A percentile compares a stretch with the other conserved stretches of the same genome.
phyloP scores from a whole-genome alignment of 2,797 vertebrate genomes.

The Hydrocynus forskahlii region DNA sequence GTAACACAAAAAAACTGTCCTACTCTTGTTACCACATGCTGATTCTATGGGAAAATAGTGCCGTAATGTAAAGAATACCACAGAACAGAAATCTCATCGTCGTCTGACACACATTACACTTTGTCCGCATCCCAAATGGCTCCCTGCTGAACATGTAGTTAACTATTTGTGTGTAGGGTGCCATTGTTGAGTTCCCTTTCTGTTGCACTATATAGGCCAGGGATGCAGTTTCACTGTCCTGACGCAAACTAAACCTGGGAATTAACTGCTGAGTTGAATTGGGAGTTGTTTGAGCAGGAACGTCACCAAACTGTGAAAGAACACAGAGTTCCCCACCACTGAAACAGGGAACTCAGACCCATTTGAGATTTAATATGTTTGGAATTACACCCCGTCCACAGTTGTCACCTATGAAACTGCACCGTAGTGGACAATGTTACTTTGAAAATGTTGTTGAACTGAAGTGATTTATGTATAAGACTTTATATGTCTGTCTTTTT shows the following conservation, averaged over 20 bases:
- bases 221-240: too few species aligned
- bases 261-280: not conserved
- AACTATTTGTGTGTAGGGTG: not conserved
- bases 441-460: conserved; percentile 23
- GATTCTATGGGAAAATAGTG: not conserved
- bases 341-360: not conserved
- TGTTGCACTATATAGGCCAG: not conserved
- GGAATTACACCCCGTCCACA: not conserved
- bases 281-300: too few species aligned
- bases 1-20: not conserved
- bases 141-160: not conserved
- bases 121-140: not conserved
- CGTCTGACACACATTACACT: not conserved
- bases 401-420: not conserved
- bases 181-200: not conserved
- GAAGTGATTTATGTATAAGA: conserved; percentile 46
- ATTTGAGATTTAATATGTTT: conserved; percentile 4
- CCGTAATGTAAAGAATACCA: conserved; percentile 19
- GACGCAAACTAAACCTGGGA: too few species aligned
- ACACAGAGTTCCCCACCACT: too few species aligned
- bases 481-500: conserved; percentile 51
- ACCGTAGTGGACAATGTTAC: conserved; percentile 25
- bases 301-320: too few species aligned
- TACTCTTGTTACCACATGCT: not conserved
- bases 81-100: conserved; percentile 8